phyloP scores from a whole-genome alignment of 2,113 vertebrate genomes.

The Elephantulus edwardii region DNA sequence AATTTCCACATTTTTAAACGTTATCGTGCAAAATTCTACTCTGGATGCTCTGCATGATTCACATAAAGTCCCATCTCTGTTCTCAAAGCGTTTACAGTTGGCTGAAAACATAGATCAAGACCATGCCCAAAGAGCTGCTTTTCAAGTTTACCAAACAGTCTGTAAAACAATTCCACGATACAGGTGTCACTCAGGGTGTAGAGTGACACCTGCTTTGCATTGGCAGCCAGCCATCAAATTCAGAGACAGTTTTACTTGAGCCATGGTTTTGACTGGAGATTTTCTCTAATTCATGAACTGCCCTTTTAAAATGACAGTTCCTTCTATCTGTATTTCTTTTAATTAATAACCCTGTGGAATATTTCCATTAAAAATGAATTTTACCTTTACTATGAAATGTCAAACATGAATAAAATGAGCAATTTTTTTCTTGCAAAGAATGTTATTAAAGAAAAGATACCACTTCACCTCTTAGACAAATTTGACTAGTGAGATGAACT shows the following conservation, averaged over 20 bases:
- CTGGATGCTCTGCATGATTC: background rate
- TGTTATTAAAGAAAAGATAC: slow-evolving; percentile 41
- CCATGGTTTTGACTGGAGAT: background rate
- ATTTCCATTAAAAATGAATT: slow-evolving; percentile 68
- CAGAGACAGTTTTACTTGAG: background rate
- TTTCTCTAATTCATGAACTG: slow-evolving; percentile 57
- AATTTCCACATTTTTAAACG: background rate
- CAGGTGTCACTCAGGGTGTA: background rate
- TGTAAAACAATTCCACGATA: background rate
- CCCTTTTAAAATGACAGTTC: slow-evolving; percentile 47
- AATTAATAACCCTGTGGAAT: slow-evolving; percentile 64
- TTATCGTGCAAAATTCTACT: background rate
- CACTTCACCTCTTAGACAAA: slow-evolving; percentile 63
- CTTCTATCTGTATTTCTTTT: slow-evolving; percentile 42
- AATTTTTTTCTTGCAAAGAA: slow-evolving; percentile 49
- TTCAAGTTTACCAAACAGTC: background rate
- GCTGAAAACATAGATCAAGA: background rate
- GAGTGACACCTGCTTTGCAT: no score
- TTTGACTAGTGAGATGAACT: slow-evolving; percentile 45
- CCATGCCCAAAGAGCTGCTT: background rate
- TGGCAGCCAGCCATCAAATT: background rate
- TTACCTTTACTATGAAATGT: slow-evolving; percentile 69
- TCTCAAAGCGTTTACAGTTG: background rate
- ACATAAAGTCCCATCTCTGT: background rate
- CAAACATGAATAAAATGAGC: slow-evolving; percentile 69